Base-by-base conservation (phyloP, 2,113 vertebrate species). In the Chunga burmeisteri region DNA sequence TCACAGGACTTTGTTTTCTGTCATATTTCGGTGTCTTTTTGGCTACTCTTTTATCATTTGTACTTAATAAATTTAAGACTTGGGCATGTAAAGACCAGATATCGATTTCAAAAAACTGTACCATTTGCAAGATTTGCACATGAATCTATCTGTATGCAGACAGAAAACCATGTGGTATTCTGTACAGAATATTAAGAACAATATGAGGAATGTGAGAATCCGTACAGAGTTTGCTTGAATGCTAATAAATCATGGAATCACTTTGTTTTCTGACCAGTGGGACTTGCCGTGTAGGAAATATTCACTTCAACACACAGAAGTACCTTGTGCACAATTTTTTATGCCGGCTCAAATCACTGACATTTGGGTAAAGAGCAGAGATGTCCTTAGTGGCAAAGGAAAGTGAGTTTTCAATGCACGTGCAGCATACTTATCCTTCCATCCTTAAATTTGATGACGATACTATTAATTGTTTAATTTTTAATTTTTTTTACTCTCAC, bases 191-290 rank as follows among this genome's bases (percentile, higher is more conserved):
- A 93, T 91, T 94, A 95, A 97, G 73, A 84, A 27, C 16, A 53
- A 38, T 55, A 38, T 0, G 13, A 93, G 65, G 59, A 91, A 85
- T 80, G 70, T 86, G 86, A 95, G 67, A 81, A 93, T 92, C 92
- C 68, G 7, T 77, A 74, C 65, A 70, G 88, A 82, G 93, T 97
- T 97, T 97, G 65, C 90, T 77, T 92, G 95, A 98, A 97, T 98
- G 88, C 58, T 93, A 92, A 97, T 97, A 96, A 85, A 96, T 98
- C 67, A 78, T 32, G 30, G 80, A 96, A 97, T 96, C 72, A 40
- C 86, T 96, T 81, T 83, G 78, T 71, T 94, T 96, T 50, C 66
- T 93, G 55, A 26, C 83, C 73, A 25, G 7, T 93, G 95, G 80
- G 90, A 95, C 86, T 95, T 95, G 55, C 61, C 38, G 44, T 23